Base-by-base conservation (phyloP, 2,797 vertebrate species). In the Peromyscus nudipes region DNA sequence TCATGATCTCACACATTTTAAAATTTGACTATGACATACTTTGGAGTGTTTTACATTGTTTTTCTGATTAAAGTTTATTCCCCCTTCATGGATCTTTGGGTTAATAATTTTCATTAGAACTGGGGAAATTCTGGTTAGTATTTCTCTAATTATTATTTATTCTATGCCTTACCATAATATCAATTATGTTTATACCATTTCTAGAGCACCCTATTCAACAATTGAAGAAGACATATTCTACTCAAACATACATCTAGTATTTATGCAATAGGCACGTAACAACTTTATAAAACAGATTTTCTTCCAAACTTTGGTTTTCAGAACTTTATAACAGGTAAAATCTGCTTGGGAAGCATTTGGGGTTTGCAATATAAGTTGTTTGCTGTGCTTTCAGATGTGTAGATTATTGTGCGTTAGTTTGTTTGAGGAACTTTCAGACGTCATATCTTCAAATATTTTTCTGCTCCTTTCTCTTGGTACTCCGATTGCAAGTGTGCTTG, bases 81-180 rank as follows among this genome's bases (percentile, higher is more conserved):
- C 37, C 34, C 25, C 0, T 52, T 84, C 82, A 82, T n/a, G 46
- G 81, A 82, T 86, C 31, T 76, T 25, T n/a, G 17, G 6, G 27
- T 85, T 95, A 92, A 93, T 49, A 71, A 71, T 73, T 96, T 83
- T 93, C 37, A 91, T 43, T 31, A 89, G 76, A 92, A 25, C 62
- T 57, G 16, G 43, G 37, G 19, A 37, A 25, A 34, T 52, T 57
- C 27, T 34, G 10, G 37, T 11, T 40, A 90, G 34, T 91, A 75
- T 62, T 84, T 84, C 46, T 84, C 89, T 71, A 67, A 52, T 62
- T 89, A 67, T 60, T 79, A 87, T 89, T 82, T 92, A 64, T 27
- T 85, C 46, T 46, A 43, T 25, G 27, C 13, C 46, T 81, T 49
- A 79, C 19, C 34, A 12, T 31, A 23, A 84, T 8, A 64, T 80